Base-by-base conservation (phyloP, 2,797 vertebrate genomes). In the Propithecus perrieri region DNA sequence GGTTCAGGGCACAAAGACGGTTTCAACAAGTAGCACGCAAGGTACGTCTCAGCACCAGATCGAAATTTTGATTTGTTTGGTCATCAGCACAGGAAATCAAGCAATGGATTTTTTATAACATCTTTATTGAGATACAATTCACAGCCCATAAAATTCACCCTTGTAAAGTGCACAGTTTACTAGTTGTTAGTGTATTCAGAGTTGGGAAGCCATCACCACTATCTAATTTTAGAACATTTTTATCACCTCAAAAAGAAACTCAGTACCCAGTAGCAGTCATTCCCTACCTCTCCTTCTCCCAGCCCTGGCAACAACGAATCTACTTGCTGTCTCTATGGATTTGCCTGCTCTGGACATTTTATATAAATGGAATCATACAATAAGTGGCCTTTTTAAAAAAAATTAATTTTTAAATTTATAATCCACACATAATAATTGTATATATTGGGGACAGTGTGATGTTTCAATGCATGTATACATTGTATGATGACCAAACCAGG, bases 21-120 rank as follows among this genome's bases (percentile, higher is more conserved):
- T 99, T 99, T 97, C 99, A 99, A 92, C 99, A 99, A 98, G 99
- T 98, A 74, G 99, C 98, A 9, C 99, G 98, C 93, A 99, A 99
- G 99, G 99, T 99, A 98, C 95, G 14, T 85, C 74, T 76, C n/a
- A 93, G 92, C n/a, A 83, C 7, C 48, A 92, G 38, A 84, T 1
- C 61, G 12, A 67, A 71, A 57, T 76, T 48, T 63, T 26, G 35
- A 48, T 76, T 55, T 91, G 28, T 69, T 79, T 89, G n/a, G 26
- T 88, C 41, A 61, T 86, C 75, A 33, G 55, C 75, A 79, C 67
- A 57, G n/a, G 24, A 95, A 91, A 61, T 72, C 28, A 10, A 89
- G 69, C 1, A 26, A 20, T 46, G 8, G 26, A 17, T 15, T 41
- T 74, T 46, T 85, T 33, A 43, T 61, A 65, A 48, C 24, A 30